Conservation (phyloP, 2,113 vertebrate genomes). For the Passer domesticus region DNA sequence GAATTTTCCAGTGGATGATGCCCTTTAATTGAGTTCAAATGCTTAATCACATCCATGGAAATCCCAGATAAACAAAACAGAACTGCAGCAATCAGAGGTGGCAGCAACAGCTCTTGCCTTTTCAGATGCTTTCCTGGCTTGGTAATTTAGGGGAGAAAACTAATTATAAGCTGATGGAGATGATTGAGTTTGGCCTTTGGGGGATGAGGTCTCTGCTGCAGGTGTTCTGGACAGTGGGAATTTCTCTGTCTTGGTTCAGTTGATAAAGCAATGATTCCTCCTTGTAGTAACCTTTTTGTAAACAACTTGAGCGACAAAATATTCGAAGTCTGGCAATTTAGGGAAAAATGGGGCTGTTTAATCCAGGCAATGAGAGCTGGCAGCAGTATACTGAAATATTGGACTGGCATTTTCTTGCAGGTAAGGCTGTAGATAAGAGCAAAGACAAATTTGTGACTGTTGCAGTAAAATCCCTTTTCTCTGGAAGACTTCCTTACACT, state of each 20-base stretch:
- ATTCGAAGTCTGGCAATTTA: background rate
- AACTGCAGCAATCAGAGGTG: background rate
- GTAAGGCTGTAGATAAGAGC: background rate
- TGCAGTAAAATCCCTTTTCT: background rate
- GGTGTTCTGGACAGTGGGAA: background rate
- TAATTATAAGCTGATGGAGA: background rate
- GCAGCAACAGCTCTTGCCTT: background rate
- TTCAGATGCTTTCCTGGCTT: background rate
- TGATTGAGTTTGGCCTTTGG: background rate
- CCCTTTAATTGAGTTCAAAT: constrained; percentile 30
- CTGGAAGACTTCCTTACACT: background rate
- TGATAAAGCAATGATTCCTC: background rate
- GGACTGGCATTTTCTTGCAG: background rate
- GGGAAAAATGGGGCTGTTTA: background rate
- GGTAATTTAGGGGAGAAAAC: background rate
- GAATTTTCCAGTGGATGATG: background rate
- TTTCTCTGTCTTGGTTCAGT: background rate
- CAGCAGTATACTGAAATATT: background rate
- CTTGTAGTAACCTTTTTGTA: background rate
- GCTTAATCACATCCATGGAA: background rate
- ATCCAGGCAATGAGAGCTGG: background rate
- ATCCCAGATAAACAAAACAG: background rate
- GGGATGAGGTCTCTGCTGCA: background rate
- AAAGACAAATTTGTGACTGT: background rate
- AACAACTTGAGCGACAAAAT: background rate